These are phyloP conservation scores for Eutrigla gurnardus DNA, from an alignment of 2,797 vertebrate genomes.

Conservation along the genomic window DNA sequence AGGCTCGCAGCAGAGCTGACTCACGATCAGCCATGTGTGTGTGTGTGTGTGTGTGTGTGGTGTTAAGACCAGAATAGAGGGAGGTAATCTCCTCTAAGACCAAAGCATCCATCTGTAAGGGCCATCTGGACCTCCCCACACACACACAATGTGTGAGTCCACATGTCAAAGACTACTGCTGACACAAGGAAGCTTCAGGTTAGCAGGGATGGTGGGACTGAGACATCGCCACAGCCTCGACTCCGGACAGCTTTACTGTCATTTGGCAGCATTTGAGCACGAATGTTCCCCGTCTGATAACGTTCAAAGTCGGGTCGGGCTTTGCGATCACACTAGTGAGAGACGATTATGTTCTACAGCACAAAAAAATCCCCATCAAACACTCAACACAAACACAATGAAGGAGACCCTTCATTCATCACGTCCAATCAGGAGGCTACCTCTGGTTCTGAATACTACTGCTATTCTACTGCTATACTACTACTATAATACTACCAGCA, in stretches of 20 bases:
- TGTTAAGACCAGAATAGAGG: constrained; percentile 84
- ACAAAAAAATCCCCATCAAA: not conserved
- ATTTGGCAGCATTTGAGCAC: no score
- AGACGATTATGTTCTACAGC: not conserved
- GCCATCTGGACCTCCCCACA: constrained; percentile 85
- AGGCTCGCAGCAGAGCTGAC: constrained; percentile 10
- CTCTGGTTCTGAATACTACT: not conserved
- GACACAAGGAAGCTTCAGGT: constrained; percentile 8
- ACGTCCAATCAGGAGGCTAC: not conserved
- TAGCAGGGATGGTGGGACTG: not conserved
- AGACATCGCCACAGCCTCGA: not conserved
- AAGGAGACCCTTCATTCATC: not conserved
- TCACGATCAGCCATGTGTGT: constrained; percentile 11
- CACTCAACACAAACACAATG: no score
- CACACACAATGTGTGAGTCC: constrained; percentile 23
- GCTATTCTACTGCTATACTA: no score
- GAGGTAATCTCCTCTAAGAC: constrained; percentile 90
- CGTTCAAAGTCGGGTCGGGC: no score
- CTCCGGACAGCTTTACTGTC: not conserved
- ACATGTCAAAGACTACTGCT: constrained; percentile 50
- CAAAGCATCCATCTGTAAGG: constrained; percentile 87
- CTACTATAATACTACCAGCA: no score
- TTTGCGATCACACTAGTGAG: no score
- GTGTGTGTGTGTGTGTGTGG: constrained; percentile 15
- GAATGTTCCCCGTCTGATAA: no score